These are phyloP conservation scores for Laticauda colubrina DNA, from an alignment of 2,113 vertebrate species.

Conservation along the genomic window DNA sequence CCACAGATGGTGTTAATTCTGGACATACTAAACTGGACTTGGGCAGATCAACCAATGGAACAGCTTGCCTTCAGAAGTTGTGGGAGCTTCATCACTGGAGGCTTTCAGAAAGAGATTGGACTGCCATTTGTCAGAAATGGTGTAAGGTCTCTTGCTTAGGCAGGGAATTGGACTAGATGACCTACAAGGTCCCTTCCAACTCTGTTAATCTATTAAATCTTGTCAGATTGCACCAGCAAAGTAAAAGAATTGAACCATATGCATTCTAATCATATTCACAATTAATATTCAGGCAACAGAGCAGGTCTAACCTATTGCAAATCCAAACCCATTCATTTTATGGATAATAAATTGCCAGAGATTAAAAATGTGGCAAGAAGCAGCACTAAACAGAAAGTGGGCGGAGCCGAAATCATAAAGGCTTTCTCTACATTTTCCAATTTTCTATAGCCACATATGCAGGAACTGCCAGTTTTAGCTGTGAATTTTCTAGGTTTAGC, in stretches of 20 bases:
- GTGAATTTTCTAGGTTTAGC: neutral
- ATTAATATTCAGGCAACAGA: neutral
- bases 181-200: too few relatives aligned
- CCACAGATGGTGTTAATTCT: neutral
- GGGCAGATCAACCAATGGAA: neutral
- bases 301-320: neutral
- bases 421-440: neutral
- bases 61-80: too few relatives aligned
- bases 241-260: neutral
- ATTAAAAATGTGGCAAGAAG: neutral
- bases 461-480: neutral
- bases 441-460: neutral
- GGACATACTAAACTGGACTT: neutral
- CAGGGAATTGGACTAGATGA: too few relatives aligned
- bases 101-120: too few relatives aligned
- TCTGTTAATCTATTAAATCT: too few relatives aligned
- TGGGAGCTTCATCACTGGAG: too few relatives aligned
- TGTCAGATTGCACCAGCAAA: neutral
- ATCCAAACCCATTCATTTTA: neutral
- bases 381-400: neutral
- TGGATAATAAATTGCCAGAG: neutral
- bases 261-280: neutral
- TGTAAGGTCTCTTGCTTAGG: too few relatives aligned
- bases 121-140: too few relatives aligned
- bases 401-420: neutral